phyloP scores from a whole-genome alignment of 2,113 vertebrate species.

The Larimichthys polyactis region DNA sequence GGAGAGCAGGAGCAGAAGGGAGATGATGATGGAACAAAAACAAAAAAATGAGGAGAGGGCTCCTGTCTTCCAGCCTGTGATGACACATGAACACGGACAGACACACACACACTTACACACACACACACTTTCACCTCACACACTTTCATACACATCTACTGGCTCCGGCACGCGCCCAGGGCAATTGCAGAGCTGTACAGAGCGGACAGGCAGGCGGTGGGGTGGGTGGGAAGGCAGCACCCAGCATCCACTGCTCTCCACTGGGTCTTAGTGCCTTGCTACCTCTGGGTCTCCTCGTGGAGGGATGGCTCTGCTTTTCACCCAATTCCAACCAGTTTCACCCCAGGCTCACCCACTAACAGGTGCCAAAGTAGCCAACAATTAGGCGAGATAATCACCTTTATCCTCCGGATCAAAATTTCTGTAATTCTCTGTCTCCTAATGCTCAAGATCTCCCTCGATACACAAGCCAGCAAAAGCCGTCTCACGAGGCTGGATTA shows the following conservation, averaged over 20 bases:
- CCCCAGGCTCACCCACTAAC: not conserved
- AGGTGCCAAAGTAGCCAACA: conserved; percentile 6
- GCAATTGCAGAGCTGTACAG: conserved; percentile 80
- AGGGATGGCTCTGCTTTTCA: conserved; percentile 8
- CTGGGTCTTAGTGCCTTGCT: conserved; percentile 85
- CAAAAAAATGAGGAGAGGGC: conserved; percentile 16
- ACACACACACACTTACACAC: conserved; percentile 38
- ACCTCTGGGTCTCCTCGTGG: not conserved
- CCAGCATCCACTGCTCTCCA: conserved; percentile 47
- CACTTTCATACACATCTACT: conserved; percentile 56
- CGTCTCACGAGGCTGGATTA: conserved; percentile 69
- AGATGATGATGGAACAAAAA: conserved; percentile 24
- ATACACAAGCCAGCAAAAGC: conserved; percentile 64
- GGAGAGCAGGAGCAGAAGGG: conserved; percentile 35
- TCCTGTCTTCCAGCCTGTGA: conserved; percentile 50
- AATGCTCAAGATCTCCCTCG: conserved; percentile 30
- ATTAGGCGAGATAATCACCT: conserved; percentile 38
- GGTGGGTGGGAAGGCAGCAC: conserved; percentile 66
- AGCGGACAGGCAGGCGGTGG: conserved; percentile 75
- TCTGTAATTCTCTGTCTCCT: conserved; percentile 34
- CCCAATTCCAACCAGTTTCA: not conserved
- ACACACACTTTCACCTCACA: conserved; percentile 32
- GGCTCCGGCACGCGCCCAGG: conserved; percentile 65
- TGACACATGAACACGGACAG: conserved; percentile 49
- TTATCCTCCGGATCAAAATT: conserved; percentile 14